Evolutionary conservation across 2,888 invertebrate genomes (phyloP).

Genomic region (Ochropleura leucogaster): DNA sequence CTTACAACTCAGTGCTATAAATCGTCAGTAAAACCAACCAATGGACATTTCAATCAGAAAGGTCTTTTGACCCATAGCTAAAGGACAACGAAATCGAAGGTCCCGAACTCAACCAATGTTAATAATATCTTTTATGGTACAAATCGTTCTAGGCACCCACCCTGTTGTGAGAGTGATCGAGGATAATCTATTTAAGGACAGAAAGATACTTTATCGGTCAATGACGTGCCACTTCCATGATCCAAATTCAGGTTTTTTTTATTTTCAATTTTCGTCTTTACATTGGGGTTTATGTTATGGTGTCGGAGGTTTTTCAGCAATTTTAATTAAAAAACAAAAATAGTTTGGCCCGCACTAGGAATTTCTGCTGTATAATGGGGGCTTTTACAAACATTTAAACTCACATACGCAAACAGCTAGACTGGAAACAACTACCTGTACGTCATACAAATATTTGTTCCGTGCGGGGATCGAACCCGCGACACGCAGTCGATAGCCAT

Average conservation of each 20-base stretch:
- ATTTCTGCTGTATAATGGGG: too few relatives aligned
- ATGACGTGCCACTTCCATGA: neutral
- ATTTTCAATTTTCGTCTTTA: neutral
- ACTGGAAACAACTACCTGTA: too few relatives aligned
- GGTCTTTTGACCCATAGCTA: neutral
- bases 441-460: too few relatives aligned
- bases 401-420: too few relatives aligned
- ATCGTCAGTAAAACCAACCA: neutral
- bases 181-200: conserved; percentile 4
- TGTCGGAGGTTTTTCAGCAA: neutral
- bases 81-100: neutral
- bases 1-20: neutral
- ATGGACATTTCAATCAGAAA: neutral
- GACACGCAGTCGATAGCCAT: too few relatives aligned
- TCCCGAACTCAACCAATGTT: neutral
- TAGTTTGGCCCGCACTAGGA: too few relatives aligned
- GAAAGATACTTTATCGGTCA: conserved; percentile 8
- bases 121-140: conserved; percentile 2
- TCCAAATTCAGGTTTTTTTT: neutral
- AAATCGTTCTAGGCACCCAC: neutral
- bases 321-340: too few relatives aligned
- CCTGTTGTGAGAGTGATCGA: conserved; percentile 6
- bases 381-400: too few relatives aligned
- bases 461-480: too few relatives aligned
- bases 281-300: neutral